Evolutionary conservation across 2,888 invertebrate genomes (phyloP), one percentile per base, ranked within the genome.

Genomic region (Oscheius onirici): DNA sequence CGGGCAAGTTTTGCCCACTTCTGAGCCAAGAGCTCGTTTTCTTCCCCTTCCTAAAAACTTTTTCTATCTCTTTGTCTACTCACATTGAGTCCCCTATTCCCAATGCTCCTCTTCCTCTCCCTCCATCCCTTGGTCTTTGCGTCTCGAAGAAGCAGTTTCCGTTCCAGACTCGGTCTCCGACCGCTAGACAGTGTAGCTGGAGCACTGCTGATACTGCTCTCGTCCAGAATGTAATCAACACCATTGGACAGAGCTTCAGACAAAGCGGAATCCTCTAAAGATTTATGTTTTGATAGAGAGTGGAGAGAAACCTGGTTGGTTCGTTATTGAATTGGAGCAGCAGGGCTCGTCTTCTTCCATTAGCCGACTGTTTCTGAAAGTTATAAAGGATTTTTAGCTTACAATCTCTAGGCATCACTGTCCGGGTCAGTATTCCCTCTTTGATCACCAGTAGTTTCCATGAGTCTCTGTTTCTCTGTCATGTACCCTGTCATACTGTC

Each of bases 161-260:
- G 24, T 20, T 63, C 63, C n/a, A 63, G 34, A 13, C 46, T 22
- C 10, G 46, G 26, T 3, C 41, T 44, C 60, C 43, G 40, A 40
- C 58, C 49, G 15, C 17, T 22, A 15, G 28, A 49, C 15, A 63
- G 34, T 10, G 63, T 63, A 5, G 63, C 63, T n/a, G 71, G 71
- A 10, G 71, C 71, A 1, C 66, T 66, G 40, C 28, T 66, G 1
- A 74, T 76, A 49, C 79, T 77, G 6, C 76, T 74, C 2, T 72
- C 74, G 58, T 76, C 73, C 24, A 79, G 44, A 6, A 76, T 72
- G 75, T 73, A 77, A 13, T 72, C 51, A 2, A 79, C 68, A 40
- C 79, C 79, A 15, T 75, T 63, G 44, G 44, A 34, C 71, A 72
- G 11, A 49, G 43, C 55, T 26, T 49, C 28, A 15, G 55, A 8